Conservation (phyloP, 2,888 invertebrate genomes). For the Pseudoips prasinana region DNA sequence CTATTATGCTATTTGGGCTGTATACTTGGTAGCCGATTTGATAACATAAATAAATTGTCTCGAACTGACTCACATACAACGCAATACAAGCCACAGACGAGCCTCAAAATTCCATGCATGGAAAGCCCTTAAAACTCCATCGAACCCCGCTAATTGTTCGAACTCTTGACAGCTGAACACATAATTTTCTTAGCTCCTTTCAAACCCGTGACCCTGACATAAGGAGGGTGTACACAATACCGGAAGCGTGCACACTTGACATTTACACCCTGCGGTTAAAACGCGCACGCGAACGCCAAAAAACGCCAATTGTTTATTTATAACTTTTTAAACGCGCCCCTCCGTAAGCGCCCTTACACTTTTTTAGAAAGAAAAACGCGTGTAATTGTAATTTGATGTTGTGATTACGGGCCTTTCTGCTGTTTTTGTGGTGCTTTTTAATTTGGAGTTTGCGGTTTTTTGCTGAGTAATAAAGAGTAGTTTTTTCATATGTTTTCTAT, state of each 20-base stretch:
- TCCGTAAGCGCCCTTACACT: constrained; percentile 18
- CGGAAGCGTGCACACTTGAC: constrained; percentile 63
- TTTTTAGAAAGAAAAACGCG: constrained; percentile 34
- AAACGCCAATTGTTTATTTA: constrained; percentile 65
- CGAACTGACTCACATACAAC: too few relatives aligned
- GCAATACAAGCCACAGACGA: too few relatives aligned
- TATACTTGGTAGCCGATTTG: too few relatives aligned
- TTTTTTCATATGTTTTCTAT: too few relatives aligned
- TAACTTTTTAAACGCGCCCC: constrained; percentile 62
- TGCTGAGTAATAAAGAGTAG: background rate
- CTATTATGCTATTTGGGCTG: too few relatives aligned
- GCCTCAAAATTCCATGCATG: too few relatives aligned
- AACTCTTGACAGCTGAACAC: background rate
- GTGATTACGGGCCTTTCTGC: constrained; percentile 26
- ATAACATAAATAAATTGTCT: too few relatives aligned
- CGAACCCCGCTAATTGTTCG: too few relatives aligned
- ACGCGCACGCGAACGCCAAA: constrained; percentile 66
- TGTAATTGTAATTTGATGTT: constrained; percentile 37
- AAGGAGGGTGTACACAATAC: constrained; percentile 56
- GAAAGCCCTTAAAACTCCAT: too few relatives aligned
- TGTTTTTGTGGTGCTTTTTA: constrained; percentile 11
- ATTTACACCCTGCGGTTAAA: constrained; percentile 54
- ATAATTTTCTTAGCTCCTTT: constrained; percentile 6
- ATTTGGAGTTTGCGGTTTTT: background rate
- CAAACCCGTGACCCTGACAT: constrained; percentile 28